Conservation (phyloP, 2,888 invertebrate species). For the Microplitis manilae region DNA sequence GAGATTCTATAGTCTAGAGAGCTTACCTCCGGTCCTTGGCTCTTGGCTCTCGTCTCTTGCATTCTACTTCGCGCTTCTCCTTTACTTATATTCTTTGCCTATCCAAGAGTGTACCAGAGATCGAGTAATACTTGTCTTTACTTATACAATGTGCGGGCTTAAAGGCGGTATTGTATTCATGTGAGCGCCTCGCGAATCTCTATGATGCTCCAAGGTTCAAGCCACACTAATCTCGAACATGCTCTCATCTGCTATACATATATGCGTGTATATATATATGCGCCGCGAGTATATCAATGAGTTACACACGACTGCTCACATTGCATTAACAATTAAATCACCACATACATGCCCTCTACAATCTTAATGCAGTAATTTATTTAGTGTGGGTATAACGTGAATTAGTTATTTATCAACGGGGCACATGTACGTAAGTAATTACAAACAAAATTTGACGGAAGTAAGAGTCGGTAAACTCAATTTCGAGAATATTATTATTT, state of each 20-base stretch:
- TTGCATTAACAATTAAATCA: background rate
- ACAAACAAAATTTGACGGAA: too few species aligned
- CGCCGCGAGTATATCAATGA: background rate
- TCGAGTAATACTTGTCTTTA: background rate
- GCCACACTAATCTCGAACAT: background rate
- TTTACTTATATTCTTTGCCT: background rate
- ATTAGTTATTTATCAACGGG: background rate
- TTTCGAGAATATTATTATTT: too few species aligned
- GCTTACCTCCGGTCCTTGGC: background rate
- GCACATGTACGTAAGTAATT: too few species aligned
- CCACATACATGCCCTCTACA: background rate
- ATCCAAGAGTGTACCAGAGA: background rate
- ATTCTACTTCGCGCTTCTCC: background rate
- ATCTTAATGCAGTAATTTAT: background rate
- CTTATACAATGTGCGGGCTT: background rate
- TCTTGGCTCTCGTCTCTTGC: slow-evolving; percentile 12
- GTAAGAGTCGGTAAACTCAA: too few species aligned
- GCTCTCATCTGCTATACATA: background rate
- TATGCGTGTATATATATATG: background rate
- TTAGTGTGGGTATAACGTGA: background rate
- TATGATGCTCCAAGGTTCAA: background rate
- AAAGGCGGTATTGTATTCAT: background rate
- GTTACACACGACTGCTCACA: background rate
- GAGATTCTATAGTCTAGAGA: slow-evolving; percentile 7
- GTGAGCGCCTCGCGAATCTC: background rate